Evolutionary conservation across 1,140 invertebrate genomes (phyloP).

Genomic region (Pogonomyrmex californicus): DNA sequence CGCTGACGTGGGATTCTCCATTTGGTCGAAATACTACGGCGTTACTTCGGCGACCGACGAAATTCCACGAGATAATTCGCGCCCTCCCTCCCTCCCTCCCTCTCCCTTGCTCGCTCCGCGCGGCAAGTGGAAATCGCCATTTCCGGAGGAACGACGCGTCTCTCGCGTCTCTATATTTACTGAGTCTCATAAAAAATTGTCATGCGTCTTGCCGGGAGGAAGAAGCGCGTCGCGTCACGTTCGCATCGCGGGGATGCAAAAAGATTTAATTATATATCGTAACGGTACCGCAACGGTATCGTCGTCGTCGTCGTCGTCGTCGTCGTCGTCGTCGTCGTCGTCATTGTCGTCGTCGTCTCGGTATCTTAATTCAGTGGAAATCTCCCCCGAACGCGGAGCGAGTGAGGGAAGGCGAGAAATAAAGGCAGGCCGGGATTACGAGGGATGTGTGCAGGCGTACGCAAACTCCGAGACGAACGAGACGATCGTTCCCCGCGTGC

Average conservation of each 20-base stretch:
- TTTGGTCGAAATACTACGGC: slow-evolving; percentile 5
- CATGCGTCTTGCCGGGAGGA: neutral
- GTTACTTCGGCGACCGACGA: neutral
- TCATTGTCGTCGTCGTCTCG: slow-evolving; percentile 42
- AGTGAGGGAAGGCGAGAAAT: slow-evolving; percentile 25
- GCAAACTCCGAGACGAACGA: slow-evolving; percentile 32
- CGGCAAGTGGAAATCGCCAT: slow-evolving; percentile 4
- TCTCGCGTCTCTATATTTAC: neutral
- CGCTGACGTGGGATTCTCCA: too few relatives aligned
- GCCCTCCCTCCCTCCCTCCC: neutral
- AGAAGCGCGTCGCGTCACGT: slow-evolving; percentile 28
- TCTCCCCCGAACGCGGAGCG: slow-evolving; percentile 27
- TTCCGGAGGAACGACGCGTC: neutral
- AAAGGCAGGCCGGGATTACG: slow-evolving; percentile 39
- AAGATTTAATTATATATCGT: slow-evolving; percentile 63
- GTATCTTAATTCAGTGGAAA: slow-evolving; percentile 56
- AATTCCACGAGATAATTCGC: slow-evolving; percentile 37
- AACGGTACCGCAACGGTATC: neutral
- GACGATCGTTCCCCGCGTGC: neutral
- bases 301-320: too few relatives aligned
- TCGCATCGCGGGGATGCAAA: slow-evolving; percentile 14
- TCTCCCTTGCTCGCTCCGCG: neutral
- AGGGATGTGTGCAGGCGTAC: slow-evolving; percentile 29
- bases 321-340: slow-evolving; percentile 22
- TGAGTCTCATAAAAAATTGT: slow-evolving; percentile 41